These are phyloP conservation scores for Aphodius sticticus DNA, from an alignment of 2,888 invertebrate genomes.

Conservation along the genomic window DNA sequence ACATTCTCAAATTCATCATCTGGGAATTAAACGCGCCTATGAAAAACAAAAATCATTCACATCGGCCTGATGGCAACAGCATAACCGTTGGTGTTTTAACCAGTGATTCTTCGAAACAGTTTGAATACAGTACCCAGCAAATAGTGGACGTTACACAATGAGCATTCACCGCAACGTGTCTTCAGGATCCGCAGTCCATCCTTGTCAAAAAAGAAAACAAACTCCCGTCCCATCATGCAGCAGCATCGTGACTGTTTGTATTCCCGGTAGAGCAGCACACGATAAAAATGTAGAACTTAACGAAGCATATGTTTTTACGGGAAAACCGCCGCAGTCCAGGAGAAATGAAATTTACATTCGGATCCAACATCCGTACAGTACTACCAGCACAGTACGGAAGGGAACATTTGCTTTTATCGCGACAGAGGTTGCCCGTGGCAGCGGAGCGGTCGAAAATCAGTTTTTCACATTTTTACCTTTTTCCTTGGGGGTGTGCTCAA, in stretches of 20 bases:
- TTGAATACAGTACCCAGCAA: background rate
- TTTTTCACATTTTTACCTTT: slow-evolving; percentile 4
- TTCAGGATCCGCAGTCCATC: background rate
- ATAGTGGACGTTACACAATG: background rate
- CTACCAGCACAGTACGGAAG: background rate
- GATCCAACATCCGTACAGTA: background rate
- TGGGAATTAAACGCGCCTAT: too few species aligned
- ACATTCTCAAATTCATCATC: too few species aligned
- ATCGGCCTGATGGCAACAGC: too few species aligned
- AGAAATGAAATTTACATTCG: slow-evolving; percentile 4
- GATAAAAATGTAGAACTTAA: slow-evolving; percentile 24
- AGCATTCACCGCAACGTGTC: background rate
- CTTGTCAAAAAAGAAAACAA: background rate
- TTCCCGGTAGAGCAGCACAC: background rate
- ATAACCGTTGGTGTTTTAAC: too few species aligned
- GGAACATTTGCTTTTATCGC: background rate
- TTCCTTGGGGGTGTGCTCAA: background rate
- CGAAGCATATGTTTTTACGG: slow-evolving; percentile 25
- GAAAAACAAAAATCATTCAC: too few species aligned
- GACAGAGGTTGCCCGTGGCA: background rate
- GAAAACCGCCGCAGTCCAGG: background rate
- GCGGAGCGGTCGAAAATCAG: background rate
- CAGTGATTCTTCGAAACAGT: too few species aligned
- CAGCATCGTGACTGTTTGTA: background rate
- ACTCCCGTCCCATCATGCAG: background rate